phyloP scores from a whole-genome alignment of 1,140 invertebrate genomes.

The Lepidurus couesii region DNA sequence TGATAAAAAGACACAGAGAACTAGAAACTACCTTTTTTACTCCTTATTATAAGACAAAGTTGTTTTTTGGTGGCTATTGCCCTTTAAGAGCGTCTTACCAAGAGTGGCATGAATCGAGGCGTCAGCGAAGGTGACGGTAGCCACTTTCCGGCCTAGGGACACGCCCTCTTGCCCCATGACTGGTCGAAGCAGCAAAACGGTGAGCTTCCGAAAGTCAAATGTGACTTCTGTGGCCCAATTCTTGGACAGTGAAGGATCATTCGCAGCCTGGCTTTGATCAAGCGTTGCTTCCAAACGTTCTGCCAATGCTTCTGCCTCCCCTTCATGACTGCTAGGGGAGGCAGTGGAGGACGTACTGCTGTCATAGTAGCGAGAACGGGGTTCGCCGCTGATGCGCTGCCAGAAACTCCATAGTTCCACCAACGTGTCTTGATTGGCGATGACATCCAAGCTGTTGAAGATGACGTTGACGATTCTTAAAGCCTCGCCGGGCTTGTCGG shows the following conservation, averaged over 20 bases:
- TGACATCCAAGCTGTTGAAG: conserved; percentile 91
- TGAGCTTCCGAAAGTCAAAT: conserved; percentile 87
- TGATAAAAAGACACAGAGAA: too few relatives aligned
- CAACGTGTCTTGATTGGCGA: conserved; percentile 93
- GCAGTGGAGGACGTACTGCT: neutral
- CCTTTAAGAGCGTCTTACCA: conserved; percentile 53
- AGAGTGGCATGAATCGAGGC: conserved; percentile 83
- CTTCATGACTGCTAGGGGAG: neutral
- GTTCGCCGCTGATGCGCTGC: conserved; percentile 31
- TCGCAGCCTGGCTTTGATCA: neutral
- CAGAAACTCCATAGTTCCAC: conserved; percentile 74
- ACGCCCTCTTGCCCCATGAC: conserved; percentile 60
- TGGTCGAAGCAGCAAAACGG: conserved; percentile 75
- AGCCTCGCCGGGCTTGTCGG: conserved; percentile 51
- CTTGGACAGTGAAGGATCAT: neutral
- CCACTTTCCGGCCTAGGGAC: conserved; percentile 76
- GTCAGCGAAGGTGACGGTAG: conserved; percentile 83
- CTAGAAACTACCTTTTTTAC: too few relatives aligned
- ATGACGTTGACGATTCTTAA: conserved; percentile 75
- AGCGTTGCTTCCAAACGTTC: neutral
- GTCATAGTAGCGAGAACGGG: conserved; percentile 24
- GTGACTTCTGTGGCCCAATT: conserved; percentile 61
- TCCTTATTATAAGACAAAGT: too few relatives aligned
- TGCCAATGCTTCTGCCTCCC: neutral
- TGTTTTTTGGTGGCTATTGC: too few relatives aligned